A percentile compares a stretch with the other conserved stretches of the same genome.
Conservation (phyloP, 2,797 vertebrate genomes). For the Pseudomugil tenellus region DNA sequence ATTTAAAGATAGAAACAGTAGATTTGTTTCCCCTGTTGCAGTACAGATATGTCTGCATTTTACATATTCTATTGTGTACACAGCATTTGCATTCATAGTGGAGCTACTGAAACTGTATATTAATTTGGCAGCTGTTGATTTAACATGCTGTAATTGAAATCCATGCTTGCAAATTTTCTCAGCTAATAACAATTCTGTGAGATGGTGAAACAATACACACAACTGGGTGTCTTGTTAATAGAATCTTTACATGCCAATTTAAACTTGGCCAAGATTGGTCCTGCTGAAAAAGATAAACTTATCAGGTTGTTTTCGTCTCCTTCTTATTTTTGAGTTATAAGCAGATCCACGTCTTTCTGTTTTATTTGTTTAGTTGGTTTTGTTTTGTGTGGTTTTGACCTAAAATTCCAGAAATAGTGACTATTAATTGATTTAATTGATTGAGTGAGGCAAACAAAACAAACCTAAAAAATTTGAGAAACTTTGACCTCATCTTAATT, state of each 20-base stretch:
- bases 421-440: too few species aligned
- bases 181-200: constrained; percentile 1
- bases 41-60: neutral
- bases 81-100: neutral
- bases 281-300: neutral
- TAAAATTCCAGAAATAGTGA: neutral
- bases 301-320: neutral
- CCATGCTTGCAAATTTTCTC: neutral
- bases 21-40: neutral
- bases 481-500: too few species aligned
- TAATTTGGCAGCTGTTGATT: constrained; percentile 11
- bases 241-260: neutral
- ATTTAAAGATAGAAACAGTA: neutral
- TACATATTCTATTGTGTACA: neutral
- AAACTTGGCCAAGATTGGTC: neutral
- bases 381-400: neutral
- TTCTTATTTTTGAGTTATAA: neutral
- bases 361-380: neutral
- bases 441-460: too few species aligned
- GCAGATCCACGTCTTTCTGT: neutral
- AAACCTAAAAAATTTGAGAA: too few species aligned
- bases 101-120: neutral
- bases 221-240: neutral
- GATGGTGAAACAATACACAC: constrained; percentile 5
- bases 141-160: neutral